Evolutionary conservation across 2,888 invertebrate species (phyloP), one percentile per base, ranked within the genome.

Genomic region (Molorchus minor): DNA sequence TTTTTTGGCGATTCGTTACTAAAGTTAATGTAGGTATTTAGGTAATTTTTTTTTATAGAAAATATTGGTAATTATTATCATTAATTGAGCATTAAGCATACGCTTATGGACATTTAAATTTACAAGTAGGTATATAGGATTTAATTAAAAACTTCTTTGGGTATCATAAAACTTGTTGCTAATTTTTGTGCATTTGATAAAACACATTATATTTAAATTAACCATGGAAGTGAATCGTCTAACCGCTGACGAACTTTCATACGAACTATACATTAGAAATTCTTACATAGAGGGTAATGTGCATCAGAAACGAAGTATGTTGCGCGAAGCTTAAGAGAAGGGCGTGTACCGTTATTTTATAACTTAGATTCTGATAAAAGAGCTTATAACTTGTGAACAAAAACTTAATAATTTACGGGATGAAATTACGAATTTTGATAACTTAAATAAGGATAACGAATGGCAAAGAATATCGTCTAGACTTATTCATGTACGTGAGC

Each of bases 401-500:
- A 45, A 45, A 15, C 17, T 45, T 15, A 30, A 30, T 1, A 30
- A 45, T 30, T 30, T 45, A 17, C 30, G 45, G 8, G 30, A 45
- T n/a, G 45, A 30, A 10, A 16, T 45, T 8, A 30, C 13, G 1
- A 45, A 45, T 17, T 45, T 45, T 45, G 45, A 45, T 30, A 16
- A 30, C 17, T 3, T 16, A 2, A 45, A 45, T 45, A 45, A 16
- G 16, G 30, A 45, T 16, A 45, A 45, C 12, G 45, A 45, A n/a
- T 45, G 16, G 8, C 15, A 45, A 17, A 13, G 43, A 13, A 44
- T 44, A 3, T 3, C 20, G 20, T 44, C 43, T n/a, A n/a, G 43
- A 44, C 43, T 44, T 12, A 44, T n/a, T 13, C 43, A 44, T 12
- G 43, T 44, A 4, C 1, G 12, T 12, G 12, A 25, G 13, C 21